Base-by-base conservation (phyloP, 2,113 vertebrate species). In the Apistogramma diplotaenia region DNA sequence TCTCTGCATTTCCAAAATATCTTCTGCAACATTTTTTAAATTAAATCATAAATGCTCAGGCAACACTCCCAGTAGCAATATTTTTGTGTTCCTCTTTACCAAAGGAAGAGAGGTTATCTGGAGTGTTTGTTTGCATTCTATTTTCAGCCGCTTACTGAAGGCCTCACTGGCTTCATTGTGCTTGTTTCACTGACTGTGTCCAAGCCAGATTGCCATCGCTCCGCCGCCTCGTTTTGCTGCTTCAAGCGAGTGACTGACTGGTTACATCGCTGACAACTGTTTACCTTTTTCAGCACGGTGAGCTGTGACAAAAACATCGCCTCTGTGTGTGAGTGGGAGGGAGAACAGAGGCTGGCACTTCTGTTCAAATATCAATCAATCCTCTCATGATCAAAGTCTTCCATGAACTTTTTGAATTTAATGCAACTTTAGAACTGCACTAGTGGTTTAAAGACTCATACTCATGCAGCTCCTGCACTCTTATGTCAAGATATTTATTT, bases 141-240 rank as follows among this genome's bases (percentile, higher is more conserved):
- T 51, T 77, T 62, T 27, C 59, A 83, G 76, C 79, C 23, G 78
- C 67, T 29, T 71, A 58, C 58, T 78, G 21, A 67, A 84, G 80
- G 84, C 84, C 59, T 85, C 61, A 18, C 10, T 67, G 86, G 73
- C 58, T 82, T 35, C 87, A 81, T 84, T 92, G 90, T 90, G 85
- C 53, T 46, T 61, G 67, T 60, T 37, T 81, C 83, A 76, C 61
- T 23, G 70, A 86, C 79, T 85, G 88, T 83, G 78, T 84, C 81
- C 54, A 37, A 49, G 23, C 29, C 82, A 70, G 89, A 91, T 90
- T 54, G 35, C 58, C 79, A 89, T 91, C 91, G 23, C 71, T 21
- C 21, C 6, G 2, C 58, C 25, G 43, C 51, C 82, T 46, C 78
- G 73, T 65, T 59, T 57, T 51, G 54, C 40, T 72, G 43, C 83